Evolutionary conservation across 1,140 invertebrate species (phyloP).

Genomic region (Hermatobates lingyangjiaoensis): DNA sequence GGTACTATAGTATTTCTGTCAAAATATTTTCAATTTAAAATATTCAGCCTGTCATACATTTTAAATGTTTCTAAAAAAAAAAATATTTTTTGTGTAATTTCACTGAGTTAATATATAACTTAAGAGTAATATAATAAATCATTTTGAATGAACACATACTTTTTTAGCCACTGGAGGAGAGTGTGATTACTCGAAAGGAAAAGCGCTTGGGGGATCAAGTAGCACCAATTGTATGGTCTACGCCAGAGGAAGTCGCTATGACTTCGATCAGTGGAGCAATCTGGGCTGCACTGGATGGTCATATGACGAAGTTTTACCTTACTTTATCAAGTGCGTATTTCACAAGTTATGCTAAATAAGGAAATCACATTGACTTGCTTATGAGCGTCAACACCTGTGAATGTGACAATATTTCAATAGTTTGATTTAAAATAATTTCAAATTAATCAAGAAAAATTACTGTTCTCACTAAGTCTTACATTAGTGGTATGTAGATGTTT

Average conservation of each 20-base stretch:
- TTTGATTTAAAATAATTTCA: no score
- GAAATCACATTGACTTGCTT: slow-evolving; percentile 64
- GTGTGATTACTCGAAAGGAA: slow-evolving; percentile 38
- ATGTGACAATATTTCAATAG: no score
- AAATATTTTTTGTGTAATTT: not conserved
- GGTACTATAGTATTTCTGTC: no score
- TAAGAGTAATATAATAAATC: not conserved
- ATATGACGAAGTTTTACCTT: slow-evolving; percentile 65
- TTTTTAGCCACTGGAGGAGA: slow-evolving; percentile 15
- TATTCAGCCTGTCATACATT: no score
- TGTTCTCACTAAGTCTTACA: no score
- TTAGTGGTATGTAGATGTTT: no score
- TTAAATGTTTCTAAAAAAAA: no score
- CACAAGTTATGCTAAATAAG: no score
- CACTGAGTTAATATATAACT: not conserved
- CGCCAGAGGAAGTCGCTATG: slow-evolving; percentile 57
- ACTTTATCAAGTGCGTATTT: slow-evolving; percentile 56
- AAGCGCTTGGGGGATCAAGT: slow-evolving; percentile 54
- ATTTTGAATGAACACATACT: not conserved
- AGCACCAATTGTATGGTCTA: slow-evolving; percentile 77
- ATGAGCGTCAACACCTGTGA: slow-evolving; percentile 51
- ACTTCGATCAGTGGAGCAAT: slow-evolving; percentile 77
- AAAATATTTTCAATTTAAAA: no score
- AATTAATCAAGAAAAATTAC: no score
- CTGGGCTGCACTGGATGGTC: slow-evolving; percentile 77